Base-by-base conservation (phyloP, 2,888 invertebrate genomes). In the Eupithecia vulgata region DNA sequence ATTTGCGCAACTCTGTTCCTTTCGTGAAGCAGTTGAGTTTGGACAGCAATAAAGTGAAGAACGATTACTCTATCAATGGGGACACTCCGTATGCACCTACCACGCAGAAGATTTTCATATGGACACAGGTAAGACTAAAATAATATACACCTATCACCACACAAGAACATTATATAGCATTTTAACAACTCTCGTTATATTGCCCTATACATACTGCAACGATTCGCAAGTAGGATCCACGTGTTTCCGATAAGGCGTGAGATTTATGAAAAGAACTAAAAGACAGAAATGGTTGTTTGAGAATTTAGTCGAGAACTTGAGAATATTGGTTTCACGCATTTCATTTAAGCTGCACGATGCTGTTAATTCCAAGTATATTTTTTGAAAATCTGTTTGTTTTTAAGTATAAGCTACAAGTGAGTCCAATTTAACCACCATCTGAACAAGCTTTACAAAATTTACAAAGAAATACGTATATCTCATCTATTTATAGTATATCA, bases 21-120 rank as follows among this genome's bases (percentile, higher is more conserved):
- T 96, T 94, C 81, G 95, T 95, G 0, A 92, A 95, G 81, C 95
- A 95, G 86, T 89, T 96, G 73, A 95, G 95, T 75, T 93, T 92
- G 76, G 96, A 95, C 81, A 91, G 88, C 78, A 95, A 92, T 77
- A 96, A 95, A 90, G 95, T 92, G 66, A 95, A 95, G 88, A 81
- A 86, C 37, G 92, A 93, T 70, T 91, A 88, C 78, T 79, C 88
- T n/a, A 91, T 92, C 82, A 93, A 93, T 80, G 92, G 90, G 37
- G 93, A 93, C 59, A 80, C 79, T 57, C 84, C 95, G 7, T 96
- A 95, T 80, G 85, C 82, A 37, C 92, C 95, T 61, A 95, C 95
- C 64, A 95, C 95, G 71, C 95, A 95, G 86, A 94, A 95, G 62
- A 91, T 91, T 34, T 93, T 84, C 78, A 81, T 94, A 71, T 91